Conservation (phyloP, 2,797 vertebrate genomes). For the Buphagus erythrorhynchus region DNA sequence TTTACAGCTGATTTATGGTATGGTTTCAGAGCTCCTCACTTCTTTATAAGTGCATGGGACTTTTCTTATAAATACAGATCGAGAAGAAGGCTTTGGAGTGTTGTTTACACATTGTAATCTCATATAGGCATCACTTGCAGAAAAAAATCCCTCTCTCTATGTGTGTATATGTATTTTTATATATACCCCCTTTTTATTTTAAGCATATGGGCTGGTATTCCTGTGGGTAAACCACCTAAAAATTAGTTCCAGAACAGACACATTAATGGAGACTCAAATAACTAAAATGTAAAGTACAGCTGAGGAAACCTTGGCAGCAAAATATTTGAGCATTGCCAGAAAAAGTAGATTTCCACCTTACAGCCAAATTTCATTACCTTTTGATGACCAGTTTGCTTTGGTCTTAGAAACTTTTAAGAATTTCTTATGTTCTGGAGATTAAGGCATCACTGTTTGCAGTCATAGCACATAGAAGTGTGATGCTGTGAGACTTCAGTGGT, state of each 20-base stretch:
- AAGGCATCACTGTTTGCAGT: neutral
- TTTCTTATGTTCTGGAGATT: neutral
- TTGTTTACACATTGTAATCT: constrained; percentile 13
- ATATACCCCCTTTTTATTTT: constrained; percentile 29
- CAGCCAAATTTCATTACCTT: neutral
- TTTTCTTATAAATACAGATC: neutral
- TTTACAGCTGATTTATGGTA: neutral
- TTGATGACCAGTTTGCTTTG: neutral
- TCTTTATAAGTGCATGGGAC: neutral
- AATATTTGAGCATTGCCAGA: constrained; percentile 18
- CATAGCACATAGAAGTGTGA: neutral
- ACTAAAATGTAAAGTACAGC: constrained; percentile 6
- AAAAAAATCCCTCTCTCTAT: neutral
- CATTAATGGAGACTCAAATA: constrained; percentile 31
- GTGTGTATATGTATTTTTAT: neutral
- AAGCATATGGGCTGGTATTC: constrained; percentile 59
- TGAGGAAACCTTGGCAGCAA: constrained; percentile 55
- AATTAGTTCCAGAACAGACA: constrained; percentile 63
- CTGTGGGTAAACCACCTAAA: constrained; percentile 62
- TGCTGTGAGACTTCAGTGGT: neutral
- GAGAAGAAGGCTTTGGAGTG: neutral
- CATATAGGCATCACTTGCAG: neutral
- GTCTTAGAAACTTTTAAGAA: neutral
- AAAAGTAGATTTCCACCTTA: neutral
- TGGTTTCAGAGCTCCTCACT: neutral